Base-by-base conservation (phyloP, 1,140 invertebrate species). In the Hestina assimilis region DNA sequence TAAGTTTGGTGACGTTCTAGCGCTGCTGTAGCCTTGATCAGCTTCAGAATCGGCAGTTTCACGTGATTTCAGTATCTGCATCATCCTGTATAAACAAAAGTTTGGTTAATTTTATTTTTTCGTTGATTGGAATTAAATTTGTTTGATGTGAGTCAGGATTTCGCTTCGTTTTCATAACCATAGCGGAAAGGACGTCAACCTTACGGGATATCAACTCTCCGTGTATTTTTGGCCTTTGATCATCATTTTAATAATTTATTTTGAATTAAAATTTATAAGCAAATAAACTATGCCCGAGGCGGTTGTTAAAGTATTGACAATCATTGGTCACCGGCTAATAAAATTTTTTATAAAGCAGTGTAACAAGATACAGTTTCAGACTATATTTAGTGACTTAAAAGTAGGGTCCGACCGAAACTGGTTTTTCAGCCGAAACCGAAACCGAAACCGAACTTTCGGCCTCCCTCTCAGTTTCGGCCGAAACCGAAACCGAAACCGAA, bases 131-230 rank as follows among this genome's bases (percentile, higher is more conserved):
- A 46, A 17, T 33, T n/a, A n/a, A n/a, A n/a, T 55, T 40, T 41
- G 8, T 40, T 12, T 41, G 1, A 33, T 14, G 8, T 31, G 1
- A 9, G 7, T 79, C 79, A 81, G 31, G 2, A 59, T 52, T 71
- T 76, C 81, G 83, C 83, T 84, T 86, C 83, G 50, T 65, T 79
- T 40, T 38, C 70, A 75, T 76, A 84, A 86, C 68, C 83, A 86
- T 41, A 17, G 12, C 15, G 38, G 33, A 43, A 51, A 78, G 78
- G 74, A 81, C 53, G 59, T 82, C 79, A 28, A 83, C 80, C 79
- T 3, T 38, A 51, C 7, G 73, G 79, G 77, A 82, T 28, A 70
- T 83, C 80, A 20, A 82, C 80, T 75, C 59, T 56, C 33, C 14
- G 4, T 21, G 33, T 74, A 75, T 84, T 84, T 80, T 84, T 78